Evolutionary conservation across 2,113 vertebrate species (phyloP).

Genomic region (Sclerurus mexicanus): DNA sequence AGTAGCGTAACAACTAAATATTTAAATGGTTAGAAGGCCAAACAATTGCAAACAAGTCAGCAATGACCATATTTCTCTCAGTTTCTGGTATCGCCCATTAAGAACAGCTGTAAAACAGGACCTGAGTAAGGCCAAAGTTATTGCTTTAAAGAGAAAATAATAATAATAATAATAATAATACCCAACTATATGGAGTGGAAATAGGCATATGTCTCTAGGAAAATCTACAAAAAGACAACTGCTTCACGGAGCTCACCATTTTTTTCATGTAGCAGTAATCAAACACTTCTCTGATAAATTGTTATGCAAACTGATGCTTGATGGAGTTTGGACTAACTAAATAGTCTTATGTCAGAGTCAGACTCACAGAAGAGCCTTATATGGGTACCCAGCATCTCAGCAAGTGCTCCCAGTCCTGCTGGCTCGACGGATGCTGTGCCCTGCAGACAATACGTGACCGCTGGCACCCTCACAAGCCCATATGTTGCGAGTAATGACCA

Average conservation of each 20-base stretch:
- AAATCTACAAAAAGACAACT: not conserved
- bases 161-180: not conserved
- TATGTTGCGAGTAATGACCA: not conserved
- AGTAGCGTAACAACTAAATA: slow-evolving; percentile 10
- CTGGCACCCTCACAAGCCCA: not conserved
- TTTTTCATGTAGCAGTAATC: not conserved
- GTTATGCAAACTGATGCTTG: not conserved
- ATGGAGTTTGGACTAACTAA: not conserved
- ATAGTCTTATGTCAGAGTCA: slow-evolving; percentile 5
- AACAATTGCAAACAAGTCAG: slow-evolving; percentile 24
- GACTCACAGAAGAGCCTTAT: slow-evolving; percentile 5
- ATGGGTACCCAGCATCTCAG: not conserved
- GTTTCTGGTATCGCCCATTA: not conserved
- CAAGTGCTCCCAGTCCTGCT: not conserved
- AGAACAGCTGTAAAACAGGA: not conserved
- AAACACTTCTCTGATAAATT: not conserved
- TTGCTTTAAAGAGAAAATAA: not conserved
- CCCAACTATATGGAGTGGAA: not conserved
- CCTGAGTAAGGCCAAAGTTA: not conserved
- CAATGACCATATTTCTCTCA: not conserved
- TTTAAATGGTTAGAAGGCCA: slow-evolving; percentile 11
- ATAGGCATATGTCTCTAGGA: rapidly evolving
- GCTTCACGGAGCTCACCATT: not conserved
- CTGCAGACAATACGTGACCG: not conserved
- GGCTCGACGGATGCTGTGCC: not conserved